Evolutionary conservation across 2,113 vertebrate species (phyloP), one percentile per base, ranked within the genome.

Genomic region (Rana temporaria): DNA sequence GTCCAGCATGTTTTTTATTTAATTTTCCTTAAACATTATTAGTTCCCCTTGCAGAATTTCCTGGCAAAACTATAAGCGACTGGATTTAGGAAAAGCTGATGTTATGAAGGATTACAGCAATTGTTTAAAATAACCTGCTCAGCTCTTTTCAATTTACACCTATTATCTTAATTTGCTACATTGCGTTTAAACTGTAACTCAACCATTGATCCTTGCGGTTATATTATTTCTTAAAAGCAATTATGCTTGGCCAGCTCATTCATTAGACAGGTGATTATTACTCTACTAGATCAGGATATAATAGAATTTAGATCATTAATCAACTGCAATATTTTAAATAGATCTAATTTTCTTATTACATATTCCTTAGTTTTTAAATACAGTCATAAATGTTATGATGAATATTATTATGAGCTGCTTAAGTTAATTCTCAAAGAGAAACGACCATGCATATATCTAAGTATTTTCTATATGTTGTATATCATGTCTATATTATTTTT

Each of bases 231-330:
- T 30, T 56, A 19, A n/a, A 52, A 56, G 52, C 3, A 72, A 57
- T 71, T 32, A 73, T n/a, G 7, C 24, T 57, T 32, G 2, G 22
- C 11, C n/a, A 57, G 70, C 26, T 73, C 4, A 57, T 73, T 57
- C 32, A 57, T 73, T 57, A 32, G 26, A 73, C 53, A 73, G 53
- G 24, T 56, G 70, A 72, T 72, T 72, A 56, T 52, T 72, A 56
- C n/a, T 22, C 52, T 53, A 48, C 17, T 34, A 57, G 24, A 32
- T 73, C 19, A 57, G 32, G 11, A 32, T 32, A 17, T 73, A 73
- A 32, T 55, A 56, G 66, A 48, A 26, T n/a, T 18, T 6, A 57
- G 0, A n/a, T 57, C 14, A 73, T 57, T 57, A 73, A 57, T 73
- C 19, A 53, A 17, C 42, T 55, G 4, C 17, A 3, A 9, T 24